These are phyloP conservation scores for Lepas anatifera DNA, from an alignment of 2,888 invertebrate genomes.

Conservation along the genomic window DNA sequence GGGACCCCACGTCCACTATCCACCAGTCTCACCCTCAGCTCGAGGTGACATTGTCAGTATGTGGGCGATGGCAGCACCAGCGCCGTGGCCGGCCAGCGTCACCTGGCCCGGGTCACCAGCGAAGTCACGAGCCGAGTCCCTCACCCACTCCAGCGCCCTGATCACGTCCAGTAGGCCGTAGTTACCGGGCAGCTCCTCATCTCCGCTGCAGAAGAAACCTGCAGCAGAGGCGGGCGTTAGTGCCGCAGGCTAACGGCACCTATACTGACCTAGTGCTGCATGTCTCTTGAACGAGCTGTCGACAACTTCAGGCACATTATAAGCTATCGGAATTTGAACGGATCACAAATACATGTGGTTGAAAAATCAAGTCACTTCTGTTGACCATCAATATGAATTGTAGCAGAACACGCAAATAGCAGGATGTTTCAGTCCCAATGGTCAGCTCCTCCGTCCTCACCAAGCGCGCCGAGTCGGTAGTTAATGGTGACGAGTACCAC, in stretches of 20 bases:
- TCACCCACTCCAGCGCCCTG: conserved; percentile 31
- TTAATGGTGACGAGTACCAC: conserved; percentile 87
- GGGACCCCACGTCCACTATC: too few relatives aligned
- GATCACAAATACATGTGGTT: too few relatives aligned
- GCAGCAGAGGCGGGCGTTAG: conserved; percentile 13
- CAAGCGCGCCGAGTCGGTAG: conserved; percentile 76
- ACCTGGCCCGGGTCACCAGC: conserved; percentile 1
- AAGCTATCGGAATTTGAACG: too few relatives aligned
- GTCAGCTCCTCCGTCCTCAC: conserved; percentile 17
- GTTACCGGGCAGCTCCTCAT: conserved; percentile 29
- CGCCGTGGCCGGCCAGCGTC: background rate
- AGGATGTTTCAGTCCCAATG: too few relatives aligned
- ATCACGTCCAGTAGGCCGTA: conserved; percentile 32
- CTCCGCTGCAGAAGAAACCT: conserved; percentile 33
- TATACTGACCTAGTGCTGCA: too few relatives aligned
- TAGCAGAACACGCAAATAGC: too few relatives aligned
- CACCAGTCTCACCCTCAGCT: background rate
- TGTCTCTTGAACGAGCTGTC: too few relatives aligned
- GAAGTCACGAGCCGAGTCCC: conserved; percentile 27
- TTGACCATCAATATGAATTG: too few relatives aligned
- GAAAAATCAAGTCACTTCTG: too few relatives aligned
- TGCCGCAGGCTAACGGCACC: too few relatives aligned
- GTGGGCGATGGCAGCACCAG: background rate
- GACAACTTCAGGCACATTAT: too few relatives aligned
- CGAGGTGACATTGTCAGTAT: background rate